phyloP scores from a whole-genome alignment of 2,888 invertebrate species.

The Mactromeris polynyma region DNA sequence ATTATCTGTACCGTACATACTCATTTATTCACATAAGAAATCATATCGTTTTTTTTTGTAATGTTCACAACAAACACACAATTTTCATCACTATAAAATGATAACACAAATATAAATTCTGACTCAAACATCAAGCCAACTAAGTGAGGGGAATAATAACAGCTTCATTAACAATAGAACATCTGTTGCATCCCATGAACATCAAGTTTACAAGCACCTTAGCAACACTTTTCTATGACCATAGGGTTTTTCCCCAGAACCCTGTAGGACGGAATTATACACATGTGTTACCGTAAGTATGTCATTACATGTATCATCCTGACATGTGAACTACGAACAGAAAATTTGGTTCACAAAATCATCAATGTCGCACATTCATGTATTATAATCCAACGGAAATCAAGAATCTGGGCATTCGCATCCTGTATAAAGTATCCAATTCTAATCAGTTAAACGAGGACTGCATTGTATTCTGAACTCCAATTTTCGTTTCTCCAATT shows the following conservation, averaged over 20 bases:
- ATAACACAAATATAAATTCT: background rate
- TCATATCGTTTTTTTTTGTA: background rate
- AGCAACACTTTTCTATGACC: constrained; percentile 5
- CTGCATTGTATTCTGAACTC: background rate
- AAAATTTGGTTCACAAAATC: background rate
- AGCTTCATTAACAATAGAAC: constrained; percentile 10
- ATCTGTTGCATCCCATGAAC: constrained; percentile 13
- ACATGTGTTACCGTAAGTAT: background rate
- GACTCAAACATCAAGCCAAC: background rate
- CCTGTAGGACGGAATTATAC: background rate
- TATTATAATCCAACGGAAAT: constrained; percentile 12
- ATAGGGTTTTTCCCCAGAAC: background rate
- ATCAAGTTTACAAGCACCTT: background rate
- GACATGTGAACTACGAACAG: background rate
- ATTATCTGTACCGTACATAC: constrained; percentile 68
- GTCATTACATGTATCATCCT: background rate
- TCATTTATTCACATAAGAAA: constrained; percentile 35
- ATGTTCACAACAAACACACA: background rate
- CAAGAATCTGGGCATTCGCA: background rate
- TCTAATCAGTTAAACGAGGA: background rate
- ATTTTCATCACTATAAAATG: background rate
- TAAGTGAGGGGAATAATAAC: background rate
- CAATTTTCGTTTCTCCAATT: background rate
- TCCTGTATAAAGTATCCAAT: background rate
- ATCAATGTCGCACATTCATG: background rate